A percentile compares a stretch with the other conserved stretches of the same genome.
Evolutionary conservation across 2,888 invertebrate genomes (phyloP).

Genomic region (Aplocera efformata): DNA sequence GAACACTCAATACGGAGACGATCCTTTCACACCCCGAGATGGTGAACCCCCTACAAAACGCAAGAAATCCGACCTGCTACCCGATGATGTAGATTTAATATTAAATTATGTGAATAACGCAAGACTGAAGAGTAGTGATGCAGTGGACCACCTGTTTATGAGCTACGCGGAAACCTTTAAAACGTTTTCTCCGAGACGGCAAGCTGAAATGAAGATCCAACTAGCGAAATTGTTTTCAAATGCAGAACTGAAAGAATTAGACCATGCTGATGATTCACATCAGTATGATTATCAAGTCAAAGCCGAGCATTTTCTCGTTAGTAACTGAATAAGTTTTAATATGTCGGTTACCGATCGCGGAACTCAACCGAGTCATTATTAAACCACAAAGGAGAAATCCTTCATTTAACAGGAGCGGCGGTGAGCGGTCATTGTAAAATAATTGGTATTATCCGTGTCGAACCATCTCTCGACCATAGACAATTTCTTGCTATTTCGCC

Average conservation of each 20-base stretch:
- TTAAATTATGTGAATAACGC: conserved; percentile 4
- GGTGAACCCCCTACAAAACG: conserved; percentile 11
- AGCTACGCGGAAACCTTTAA: conserved; percentile 30
- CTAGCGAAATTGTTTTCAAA: conserved; percentile 26
- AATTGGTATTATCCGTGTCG: conserved; percentile 12
- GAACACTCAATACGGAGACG: conserved; percentile 3
- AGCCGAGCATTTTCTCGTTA: background rate
- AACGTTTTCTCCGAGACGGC: conserved; percentile 23
- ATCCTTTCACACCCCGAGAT: background rate
- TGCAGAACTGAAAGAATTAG: conserved; percentile 18
- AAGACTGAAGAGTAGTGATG: conserved; percentile 11
- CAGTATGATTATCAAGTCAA: background rate
- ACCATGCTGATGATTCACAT: conserved; percentile 8
- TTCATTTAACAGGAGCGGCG: background rate
- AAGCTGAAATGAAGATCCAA: conserved; percentile 27
- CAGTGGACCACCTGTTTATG: conserved; percentile 25
- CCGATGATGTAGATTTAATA: conserved; percentile 13
- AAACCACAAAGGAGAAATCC: background rate
- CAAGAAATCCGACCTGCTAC: conserved; percentile 5
- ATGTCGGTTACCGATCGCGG: no score
- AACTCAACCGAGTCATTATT: no score
- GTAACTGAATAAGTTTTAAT: no score
- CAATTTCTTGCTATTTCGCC: no score
- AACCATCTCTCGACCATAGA: background rate
- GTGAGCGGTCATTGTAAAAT: background rate